These are phyloP conservation scores for Tragulus kanchil DNA, from an alignment of 2,113 vertebrate species.

Conservation along the genomic window DNA sequence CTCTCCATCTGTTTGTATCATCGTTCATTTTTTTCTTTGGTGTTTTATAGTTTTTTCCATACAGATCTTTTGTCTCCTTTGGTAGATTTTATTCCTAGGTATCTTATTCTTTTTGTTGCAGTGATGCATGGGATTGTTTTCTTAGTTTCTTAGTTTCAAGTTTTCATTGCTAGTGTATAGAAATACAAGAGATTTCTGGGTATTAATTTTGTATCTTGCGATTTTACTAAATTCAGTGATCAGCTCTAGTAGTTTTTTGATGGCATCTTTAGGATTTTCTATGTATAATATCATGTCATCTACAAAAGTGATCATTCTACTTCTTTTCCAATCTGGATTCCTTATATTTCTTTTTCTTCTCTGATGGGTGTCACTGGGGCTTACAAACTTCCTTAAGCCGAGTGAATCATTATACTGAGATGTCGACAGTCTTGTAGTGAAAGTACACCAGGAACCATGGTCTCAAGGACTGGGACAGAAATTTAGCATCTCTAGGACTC, in stretches of 20 bases:
- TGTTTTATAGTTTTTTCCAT: not conserved
- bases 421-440: not conserved
- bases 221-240: not conserved
- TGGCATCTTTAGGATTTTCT: not conserved
- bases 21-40: not conserved
- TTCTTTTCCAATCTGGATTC: not conserved
- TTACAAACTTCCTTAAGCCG: not conserved
- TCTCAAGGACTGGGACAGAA: not conserved
- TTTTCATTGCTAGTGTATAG: not conserved
- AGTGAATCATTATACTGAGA: not conserved
- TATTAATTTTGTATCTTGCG: not conserved
- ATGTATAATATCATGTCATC: not conserved
- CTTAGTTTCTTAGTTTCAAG: not conserved
- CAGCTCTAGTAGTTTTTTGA: not conserved
- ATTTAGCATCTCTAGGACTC: not conserved
- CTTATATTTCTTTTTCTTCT: not conserved
- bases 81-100: not conserved
- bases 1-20: not conserved
- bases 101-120: not conserved
- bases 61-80: not conserved
- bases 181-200: not conserved
- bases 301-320: not conserved
- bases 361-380: not conserved
- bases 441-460: not conserved
- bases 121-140: not conserved